These are phyloP conservation scores for Watsonalla cultraria DNA, from an alignment of 2,888 invertebrate genomes.

Conservation along the genomic window DNA sequence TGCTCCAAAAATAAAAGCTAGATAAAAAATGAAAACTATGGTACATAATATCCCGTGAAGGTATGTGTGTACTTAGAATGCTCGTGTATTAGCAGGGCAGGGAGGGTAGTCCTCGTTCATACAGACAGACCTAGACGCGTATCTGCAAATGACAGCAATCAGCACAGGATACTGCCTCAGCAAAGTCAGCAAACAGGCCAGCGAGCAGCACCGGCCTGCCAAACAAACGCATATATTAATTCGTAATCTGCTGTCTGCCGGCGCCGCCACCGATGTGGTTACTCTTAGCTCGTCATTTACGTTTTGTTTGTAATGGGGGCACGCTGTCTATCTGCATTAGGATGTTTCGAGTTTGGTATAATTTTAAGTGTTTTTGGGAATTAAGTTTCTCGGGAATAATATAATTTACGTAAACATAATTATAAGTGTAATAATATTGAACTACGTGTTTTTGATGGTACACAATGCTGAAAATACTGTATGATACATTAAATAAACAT, in stretches of 20 bases:
- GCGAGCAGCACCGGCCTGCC: slow-evolving; percentile 78
- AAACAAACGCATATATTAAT: slow-evolving; percentile 72
- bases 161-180: slow-evolving; percentile 76
- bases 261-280: slow-evolving; percentile 24
- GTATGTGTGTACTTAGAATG: slow-evolving; percentile 26
- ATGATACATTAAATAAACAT: too few relatives aligned
- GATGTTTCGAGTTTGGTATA: too few relatives aligned
- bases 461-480: too few relatives aligned
- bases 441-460: too few relatives aligned
- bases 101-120: slow-evolving; percentile 46
- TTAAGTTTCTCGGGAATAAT: too few relatives aligned
- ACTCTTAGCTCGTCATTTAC: slow-evolving; percentile 3
- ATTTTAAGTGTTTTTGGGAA: too few relatives aligned
- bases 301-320: slow-evolving; percentile 1
- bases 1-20: slow-evolving; percentile 18
- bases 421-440: too few relatives aligned
- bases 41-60: slow-evolving; percentile 7
- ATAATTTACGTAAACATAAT: too few relatives aligned
- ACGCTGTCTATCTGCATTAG: not conserved
- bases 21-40: slow-evolving; percentile 16
- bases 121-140: slow-evolving; percentile 61
- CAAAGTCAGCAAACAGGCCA: slow-evolving; percentile 77
- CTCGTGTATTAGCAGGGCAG: slow-evolving; percentile 38
- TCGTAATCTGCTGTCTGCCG: slow-evolving; percentile 41
- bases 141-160: slow-evolving; percentile 75